phyloP scores from a whole-genome alignment of 2,113 vertebrate genomes.

The Sporophila hypoxantha region DNA sequence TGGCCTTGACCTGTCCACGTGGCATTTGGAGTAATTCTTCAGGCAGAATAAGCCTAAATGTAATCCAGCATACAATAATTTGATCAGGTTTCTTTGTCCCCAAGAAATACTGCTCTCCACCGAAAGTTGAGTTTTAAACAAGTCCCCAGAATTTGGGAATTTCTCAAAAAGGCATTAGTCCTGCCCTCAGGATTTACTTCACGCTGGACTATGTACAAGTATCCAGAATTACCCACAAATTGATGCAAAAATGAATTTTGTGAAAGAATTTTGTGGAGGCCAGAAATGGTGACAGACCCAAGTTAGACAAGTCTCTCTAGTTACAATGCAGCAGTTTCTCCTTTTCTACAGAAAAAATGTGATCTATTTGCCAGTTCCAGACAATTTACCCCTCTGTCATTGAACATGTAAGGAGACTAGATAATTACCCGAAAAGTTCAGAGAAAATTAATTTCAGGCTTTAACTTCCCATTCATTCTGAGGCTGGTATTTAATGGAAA shows the following conservation, averaged over 20 bases:
- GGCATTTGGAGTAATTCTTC: neutral
- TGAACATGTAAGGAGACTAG: neutral
- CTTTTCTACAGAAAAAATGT: neutral
- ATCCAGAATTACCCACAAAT: neutral
- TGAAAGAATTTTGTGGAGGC: neutral
- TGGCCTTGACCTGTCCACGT: fast-evolving
- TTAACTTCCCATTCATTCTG: neutral
- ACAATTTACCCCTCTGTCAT: neutral
- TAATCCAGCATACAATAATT: neutral
- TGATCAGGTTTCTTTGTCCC: neutral
- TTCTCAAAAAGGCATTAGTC: neutral
- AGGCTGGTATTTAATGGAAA: neutral
- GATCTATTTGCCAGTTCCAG: neutral
- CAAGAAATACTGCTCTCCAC: neutral
- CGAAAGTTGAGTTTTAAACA: neutral
- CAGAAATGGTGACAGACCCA: neutral
- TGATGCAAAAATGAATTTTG: neutral
- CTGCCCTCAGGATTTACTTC: neutral
- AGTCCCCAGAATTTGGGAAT: neutral
- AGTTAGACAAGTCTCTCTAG: neutral
- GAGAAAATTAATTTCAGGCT: neutral
- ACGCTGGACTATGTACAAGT: neutral
- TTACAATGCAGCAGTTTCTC: neutral
- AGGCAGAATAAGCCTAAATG: neutral
- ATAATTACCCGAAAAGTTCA: neutral